A percentile compares a stretch with the other conserved stretches of the same genome.
Evolutionary conservation across 2,113 vertebrate genomes (phyloP).

Genomic region (Tychaedon coryphoeus): DNA sequence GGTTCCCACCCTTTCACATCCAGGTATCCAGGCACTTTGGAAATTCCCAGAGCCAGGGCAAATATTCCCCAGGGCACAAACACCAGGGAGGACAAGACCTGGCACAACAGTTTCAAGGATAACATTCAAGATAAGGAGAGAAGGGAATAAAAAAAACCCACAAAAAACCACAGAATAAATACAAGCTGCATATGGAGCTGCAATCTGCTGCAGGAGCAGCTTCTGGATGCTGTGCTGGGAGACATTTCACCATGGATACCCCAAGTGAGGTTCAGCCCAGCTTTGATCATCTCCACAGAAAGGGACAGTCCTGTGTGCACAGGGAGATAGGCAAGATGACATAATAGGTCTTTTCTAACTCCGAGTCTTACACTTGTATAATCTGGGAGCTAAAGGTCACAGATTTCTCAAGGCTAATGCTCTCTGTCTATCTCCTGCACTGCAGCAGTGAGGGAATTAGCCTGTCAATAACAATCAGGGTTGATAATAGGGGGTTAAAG

Average conservation of each 20-base stretch:
- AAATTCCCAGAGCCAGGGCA: neutral
- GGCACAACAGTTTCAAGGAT: neutral
- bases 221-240: neutral
- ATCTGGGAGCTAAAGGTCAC: slow-evolving; percentile 62
- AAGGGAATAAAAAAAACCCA: neutral
- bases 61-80: neutral
- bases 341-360: slow-evolving; percentile 41
- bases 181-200: neutral
- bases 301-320: neutral
- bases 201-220: neutral
- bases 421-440: slow-evolving; percentile 36
- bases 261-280: neutral
- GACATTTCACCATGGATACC: slow-evolving; percentile 10
- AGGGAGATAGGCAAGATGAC: neutral
- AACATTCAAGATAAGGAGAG: neutral
- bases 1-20: neutral
- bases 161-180: neutral
- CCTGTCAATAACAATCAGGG: slow-evolving; percentile 59
- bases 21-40: neutral
- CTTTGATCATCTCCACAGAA: slow-evolving; percentile 26
- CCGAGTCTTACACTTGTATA: neutral
- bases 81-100: neutral
- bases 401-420: slow-evolving; percentile 60
- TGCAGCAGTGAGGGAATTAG: slow-evolving; percentile 38
- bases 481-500: slow-evolving; percentile 62